A percentile compares a stretch with the other conserved stretches of the same genome.
phyloP scores from a whole-genome alignment of 2,113 vertebrate genomes.

The Apodemus speciosus region DNA sequence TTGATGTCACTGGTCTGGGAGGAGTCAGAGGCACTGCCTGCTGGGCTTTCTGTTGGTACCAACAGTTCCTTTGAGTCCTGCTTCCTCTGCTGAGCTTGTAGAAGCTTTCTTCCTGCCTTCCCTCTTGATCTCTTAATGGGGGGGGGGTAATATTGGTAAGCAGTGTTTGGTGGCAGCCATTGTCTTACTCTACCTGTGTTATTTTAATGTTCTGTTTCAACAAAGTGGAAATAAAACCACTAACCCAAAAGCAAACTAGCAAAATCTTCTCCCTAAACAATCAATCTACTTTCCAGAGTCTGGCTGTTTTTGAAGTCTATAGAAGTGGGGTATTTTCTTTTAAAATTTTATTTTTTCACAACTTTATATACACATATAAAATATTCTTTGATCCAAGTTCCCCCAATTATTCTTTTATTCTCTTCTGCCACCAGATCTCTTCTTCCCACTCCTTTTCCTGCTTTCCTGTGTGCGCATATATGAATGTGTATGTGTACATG shows the following conservation, averaged over 20 bases:
- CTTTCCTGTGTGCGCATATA: not conserved
- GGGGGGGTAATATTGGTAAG: fast-evolving
- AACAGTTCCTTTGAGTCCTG: not conserved
- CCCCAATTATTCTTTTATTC: too few relatives aligned
- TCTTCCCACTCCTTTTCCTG: not conserved
- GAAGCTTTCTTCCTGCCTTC: fast-evolving
- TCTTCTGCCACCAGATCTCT: not conserved
- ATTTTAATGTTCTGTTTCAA: not conserved
- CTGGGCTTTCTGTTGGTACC: not conserved
- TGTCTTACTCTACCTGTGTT: too few relatives aligned
- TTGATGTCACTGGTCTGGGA: not conserved
- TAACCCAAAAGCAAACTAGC: not conserved
- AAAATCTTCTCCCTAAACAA: not conserved
- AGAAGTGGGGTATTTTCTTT: not conserved
- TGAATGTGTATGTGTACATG: not conserved
- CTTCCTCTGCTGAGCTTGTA: not conserved
- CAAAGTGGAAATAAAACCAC: not conserved
- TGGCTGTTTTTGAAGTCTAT: not conserved
- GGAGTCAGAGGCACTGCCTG: not conserved
- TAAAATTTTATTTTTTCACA: not conserved
- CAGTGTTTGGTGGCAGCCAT: not conserved
- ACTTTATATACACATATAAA: not conserved
- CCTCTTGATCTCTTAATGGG: too few relatives aligned
- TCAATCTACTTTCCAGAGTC: not conserved
- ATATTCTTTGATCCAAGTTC: not conserved